Conservation (phyloP, 2,113 vertebrate genomes). For the Anthoscopus minutus region DNA sequence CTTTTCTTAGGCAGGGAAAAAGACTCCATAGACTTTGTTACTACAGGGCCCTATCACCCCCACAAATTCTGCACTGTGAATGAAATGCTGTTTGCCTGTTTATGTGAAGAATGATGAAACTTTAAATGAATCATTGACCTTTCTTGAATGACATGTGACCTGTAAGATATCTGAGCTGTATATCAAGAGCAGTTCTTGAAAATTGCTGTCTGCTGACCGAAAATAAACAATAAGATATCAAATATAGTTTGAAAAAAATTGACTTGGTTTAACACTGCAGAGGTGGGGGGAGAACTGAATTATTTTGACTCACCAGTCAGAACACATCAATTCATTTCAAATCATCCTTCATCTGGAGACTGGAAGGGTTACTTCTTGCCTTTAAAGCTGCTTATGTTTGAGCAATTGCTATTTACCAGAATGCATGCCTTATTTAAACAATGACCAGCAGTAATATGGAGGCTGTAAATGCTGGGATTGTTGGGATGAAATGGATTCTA, state of each 20-base stretch:
- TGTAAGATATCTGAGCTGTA: conserved; percentile 77
- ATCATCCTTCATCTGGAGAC: conserved; percentile 65
- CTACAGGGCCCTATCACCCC: conserved; percentile 25
- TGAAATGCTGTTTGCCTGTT: conserved; percentile 74
- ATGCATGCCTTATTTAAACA: conserved; percentile 61
- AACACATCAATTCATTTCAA: conserved; percentile 77
- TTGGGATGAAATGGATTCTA: not conserved
- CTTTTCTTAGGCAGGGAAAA: conserved; percentile 58
- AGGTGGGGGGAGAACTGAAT: conserved; percentile 66
- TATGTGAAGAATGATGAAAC: conserved; percentile 81
- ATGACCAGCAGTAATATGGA: conserved; percentile 35
- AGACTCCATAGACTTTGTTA: conserved; percentile 11
- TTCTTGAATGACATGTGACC: conserved; percentile 86
- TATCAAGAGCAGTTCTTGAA: conserved; percentile 77
- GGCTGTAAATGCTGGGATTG: not conserved
- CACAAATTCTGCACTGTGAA: conserved; percentile 53
- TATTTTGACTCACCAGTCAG: conserved; percentile 79
- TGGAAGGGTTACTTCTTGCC: conserved; percentile 50
- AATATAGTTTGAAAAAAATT: conserved; percentile 82
- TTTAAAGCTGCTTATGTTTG: conserved; percentile 48
- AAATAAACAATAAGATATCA: conserved; percentile 91
- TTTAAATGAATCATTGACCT: conserved; percentile 88
- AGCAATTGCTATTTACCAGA: conserved; percentile 48
- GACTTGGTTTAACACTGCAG: conserved; percentile 79
- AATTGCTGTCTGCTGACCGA: conserved; percentile 84